These are phyloP conservation scores for Scaptomyza montana DNA, from an alignment of 1,140 invertebrate genomes.

Conservation along the genomic window DNA sequence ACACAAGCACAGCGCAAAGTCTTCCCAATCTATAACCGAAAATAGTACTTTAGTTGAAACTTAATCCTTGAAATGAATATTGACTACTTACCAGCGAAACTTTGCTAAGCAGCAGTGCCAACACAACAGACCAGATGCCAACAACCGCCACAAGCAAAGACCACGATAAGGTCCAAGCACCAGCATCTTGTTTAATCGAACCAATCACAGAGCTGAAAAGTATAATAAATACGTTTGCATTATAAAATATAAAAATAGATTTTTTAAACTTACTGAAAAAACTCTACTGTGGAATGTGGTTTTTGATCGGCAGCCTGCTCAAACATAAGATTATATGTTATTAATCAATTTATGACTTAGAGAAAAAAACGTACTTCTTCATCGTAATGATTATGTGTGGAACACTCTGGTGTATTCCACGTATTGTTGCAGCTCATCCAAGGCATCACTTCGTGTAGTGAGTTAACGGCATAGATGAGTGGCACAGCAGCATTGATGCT, in stretches of 20 bases:
- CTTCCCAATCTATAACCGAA: constrained; percentile 66
- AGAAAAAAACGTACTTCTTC: constrained; percentile 38
- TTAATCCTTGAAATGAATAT: neutral
- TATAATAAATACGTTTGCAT: no score
- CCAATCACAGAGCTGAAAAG: constrained; percentile 55
- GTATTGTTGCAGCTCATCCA: constrained; percentile 80
- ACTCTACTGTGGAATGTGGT: constrained; percentile 74
- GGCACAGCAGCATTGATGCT: constrained; percentile 72
- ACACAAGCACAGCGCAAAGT: constrained; percentile 64
- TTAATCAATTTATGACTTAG: neutral
- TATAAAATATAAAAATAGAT: no score
- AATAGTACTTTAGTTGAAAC: neutral
- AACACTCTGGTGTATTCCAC: constrained; percentile 73
- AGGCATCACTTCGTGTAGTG: constrained; percentile 59
- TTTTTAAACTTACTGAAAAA: constrained; percentile 58
- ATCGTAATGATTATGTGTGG: constrained; percentile 63
- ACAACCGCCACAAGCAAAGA: constrained; percentile 59
- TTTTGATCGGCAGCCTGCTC: constrained; percentile 21
- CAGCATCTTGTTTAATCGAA: constrained; percentile 46
- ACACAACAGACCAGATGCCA: constrained; percentile 58
- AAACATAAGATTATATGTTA: neutral
- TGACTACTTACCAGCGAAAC: constrained; percentile 62
- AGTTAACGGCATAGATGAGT: constrained; percentile 68
- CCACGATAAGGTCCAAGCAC: constrained; percentile 54
- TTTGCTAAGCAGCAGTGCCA: constrained; percentile 54